Percentiles rank a stretch among this genome's conserved stretches.
These are phyloP conservation scores for Molossus alvarezi DNA, from an alignment of 2,797 vertebrate species.

Conservation along the genomic window DNA sequence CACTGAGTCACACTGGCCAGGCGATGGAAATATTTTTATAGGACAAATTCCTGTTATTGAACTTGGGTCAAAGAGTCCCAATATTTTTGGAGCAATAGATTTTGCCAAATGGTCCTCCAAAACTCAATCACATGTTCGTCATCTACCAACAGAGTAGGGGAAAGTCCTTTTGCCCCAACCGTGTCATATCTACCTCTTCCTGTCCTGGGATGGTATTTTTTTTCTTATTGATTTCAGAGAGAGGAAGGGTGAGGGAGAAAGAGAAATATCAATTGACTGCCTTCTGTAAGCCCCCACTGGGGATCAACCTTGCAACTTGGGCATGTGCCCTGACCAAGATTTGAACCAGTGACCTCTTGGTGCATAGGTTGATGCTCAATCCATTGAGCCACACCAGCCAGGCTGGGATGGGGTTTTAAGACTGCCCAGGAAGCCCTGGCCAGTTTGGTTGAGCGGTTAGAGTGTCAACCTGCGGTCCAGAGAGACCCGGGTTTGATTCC, in stretches of 20 bases:
- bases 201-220: not conserved
- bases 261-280: not conserved
- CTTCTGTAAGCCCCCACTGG: not conserved
- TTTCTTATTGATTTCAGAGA: not conserved
- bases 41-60: not conserved
- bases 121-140: not conserved
- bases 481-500: no score
- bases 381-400: not conserved
- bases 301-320: not conserved
- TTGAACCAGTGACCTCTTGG: not conserved
- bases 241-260: not conserved
- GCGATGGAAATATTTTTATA: not conserved
- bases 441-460: no score
- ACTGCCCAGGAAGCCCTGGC: not conserved
- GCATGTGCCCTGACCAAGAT: not conserved
- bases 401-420: not conserved
- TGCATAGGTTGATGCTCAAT: not conserved
- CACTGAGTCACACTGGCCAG: no score
- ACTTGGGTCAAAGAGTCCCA: not conserved
- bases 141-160: not conserved
- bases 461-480: no score
- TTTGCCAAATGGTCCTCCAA: slow-evolving; percentile 28
- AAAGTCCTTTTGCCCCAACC: not conserved
- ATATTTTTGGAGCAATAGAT: not conserved
- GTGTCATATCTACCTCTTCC: not conserved